phyloP scores from a whole-genome alignment of 2,888 invertebrate genomes.

The Ectropis crepuscularia region DNA sequence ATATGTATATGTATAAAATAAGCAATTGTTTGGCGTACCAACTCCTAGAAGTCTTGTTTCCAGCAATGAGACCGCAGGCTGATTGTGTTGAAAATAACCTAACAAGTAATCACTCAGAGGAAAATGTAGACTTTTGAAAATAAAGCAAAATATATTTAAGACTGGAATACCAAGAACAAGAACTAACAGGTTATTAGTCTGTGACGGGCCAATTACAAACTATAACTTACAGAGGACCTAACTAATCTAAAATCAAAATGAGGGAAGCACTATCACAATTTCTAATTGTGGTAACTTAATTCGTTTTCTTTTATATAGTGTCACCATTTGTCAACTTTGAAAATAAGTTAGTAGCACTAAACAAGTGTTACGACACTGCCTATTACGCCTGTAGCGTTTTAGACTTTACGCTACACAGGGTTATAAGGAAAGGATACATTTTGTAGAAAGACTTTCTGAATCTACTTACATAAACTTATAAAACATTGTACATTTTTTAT shows the following conservation, averaged over 20 bases:
- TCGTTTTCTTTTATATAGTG: no score
- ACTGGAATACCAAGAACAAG: conserved; percentile 33
- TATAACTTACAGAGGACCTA: conserved; percentile 37
- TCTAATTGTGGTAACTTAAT: no score
- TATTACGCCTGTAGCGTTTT: conserved; percentile 37
- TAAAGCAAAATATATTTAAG: conserved; percentile 19
- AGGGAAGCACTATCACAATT: no score
- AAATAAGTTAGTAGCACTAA: no score
- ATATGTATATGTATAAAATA: no score
- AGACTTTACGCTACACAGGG: background rate
- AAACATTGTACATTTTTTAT: no score
- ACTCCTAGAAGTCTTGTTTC: no score
- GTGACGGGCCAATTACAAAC: conserved; percentile 46
- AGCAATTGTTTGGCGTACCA: no score
- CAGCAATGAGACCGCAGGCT: background rate
- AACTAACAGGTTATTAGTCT: conserved; percentile 38
- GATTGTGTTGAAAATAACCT: background rate
- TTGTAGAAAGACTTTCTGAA: background rate
- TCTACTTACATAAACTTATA: no score
- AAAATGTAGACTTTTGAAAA: conserved; percentile 15
- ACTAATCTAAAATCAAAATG: no score
- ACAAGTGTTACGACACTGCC: conserved; percentile 44
- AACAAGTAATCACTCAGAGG: background rate
- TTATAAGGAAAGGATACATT: background rate
- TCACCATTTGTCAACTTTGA: no score